A percentile compares a stretch with the other conserved stretches of the same genome.
Conservation (phyloP, 2,888 invertebrate genomes). For the Pristionchus mayeri region DNA sequence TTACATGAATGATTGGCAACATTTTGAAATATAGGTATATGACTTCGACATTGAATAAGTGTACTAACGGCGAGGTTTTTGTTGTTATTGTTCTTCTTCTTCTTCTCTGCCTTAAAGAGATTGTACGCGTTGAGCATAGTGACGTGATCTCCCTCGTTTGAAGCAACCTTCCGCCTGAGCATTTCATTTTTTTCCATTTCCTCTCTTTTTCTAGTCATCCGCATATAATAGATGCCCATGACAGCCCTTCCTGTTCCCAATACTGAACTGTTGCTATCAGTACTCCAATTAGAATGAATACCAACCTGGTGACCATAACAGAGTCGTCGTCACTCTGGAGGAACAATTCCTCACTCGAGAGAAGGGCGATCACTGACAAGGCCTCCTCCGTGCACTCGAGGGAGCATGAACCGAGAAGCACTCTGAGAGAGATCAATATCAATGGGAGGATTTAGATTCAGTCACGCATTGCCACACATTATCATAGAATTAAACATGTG, state of each 20-base stretch:
- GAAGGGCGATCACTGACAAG: conserved; percentile 87
- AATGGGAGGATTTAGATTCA: neutral
- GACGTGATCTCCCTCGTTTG: conserved; percentile 73
- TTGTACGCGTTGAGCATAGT: conserved; percentile 62
- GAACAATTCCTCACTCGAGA: conserved; percentile 88
- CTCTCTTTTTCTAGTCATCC: neutral
- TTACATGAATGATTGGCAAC: too few species aligned
- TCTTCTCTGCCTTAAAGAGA: conserved; percentile 47
- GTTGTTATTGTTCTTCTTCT: conserved; percentile 29
- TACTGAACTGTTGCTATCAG: too few species aligned
- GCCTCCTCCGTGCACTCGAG: conserved; percentile 79
- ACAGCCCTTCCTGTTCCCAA: too few species aligned
- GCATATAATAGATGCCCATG: neutral
- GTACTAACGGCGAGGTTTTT: neutral
- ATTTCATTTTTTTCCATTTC: neutral
- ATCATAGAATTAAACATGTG: neutral
- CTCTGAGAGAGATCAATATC: conserved; percentile 49
- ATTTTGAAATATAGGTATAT: neutral
- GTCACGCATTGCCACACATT: neutral
- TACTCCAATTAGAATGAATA: neutral
- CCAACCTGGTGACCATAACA: neutral
- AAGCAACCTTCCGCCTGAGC: conserved; percentile 22
- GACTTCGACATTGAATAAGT: neutral
- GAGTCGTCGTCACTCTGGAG: conserved; percentile 68
- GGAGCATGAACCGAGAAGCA: conserved; percentile 58